Percentiles rank a stretch among this genome's conserved stretches.
phyloP scores from a whole-genome alignment of 2,888 invertebrate species.

The Penaeus monodon region DNA sequence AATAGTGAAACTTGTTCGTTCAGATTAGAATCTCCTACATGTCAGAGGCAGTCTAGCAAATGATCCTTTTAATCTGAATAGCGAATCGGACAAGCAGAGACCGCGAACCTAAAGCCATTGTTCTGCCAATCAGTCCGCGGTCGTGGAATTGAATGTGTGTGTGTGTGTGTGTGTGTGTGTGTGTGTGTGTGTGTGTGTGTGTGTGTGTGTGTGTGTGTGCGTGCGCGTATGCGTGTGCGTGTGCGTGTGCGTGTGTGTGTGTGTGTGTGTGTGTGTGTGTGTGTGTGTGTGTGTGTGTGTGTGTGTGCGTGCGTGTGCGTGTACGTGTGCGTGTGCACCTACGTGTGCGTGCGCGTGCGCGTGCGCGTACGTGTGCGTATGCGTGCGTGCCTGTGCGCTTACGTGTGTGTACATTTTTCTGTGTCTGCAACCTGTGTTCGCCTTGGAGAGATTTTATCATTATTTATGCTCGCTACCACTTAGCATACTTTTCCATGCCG shows the following conservation, averaged over 20 bases:
- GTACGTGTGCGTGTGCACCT: neutral
- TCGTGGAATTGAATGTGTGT: too few relatives aligned
- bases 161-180: neutral
- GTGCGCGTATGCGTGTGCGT: neutral
- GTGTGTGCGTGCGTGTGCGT: neutral
- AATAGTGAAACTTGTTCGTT: too few relatives aligned
- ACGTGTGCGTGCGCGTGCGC: neutral
- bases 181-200: slow-evolving; percentile 9
- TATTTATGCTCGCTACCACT: too few relatives aligned
- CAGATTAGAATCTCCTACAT: too few relatives aligned
- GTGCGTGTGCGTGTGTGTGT: neutral
- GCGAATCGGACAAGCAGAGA: too few relatives aligned
- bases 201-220: slow-evolving; percentile 5
- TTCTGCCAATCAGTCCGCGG: too few relatives aligned
- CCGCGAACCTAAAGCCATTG: too few relatives aligned
- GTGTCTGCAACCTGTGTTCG: neutral
- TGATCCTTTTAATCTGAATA: too few relatives aligned
- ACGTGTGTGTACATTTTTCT: neutral
- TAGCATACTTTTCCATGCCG: too few relatives aligned
- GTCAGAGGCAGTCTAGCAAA: too few relatives aligned
- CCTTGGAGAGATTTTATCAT: too few relatives aligned
- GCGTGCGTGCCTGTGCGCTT: neutral
- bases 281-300: neutral
- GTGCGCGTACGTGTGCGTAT: neutral
- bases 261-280: neutral